Conservation (phyloP, 1,140 invertebrate species). For the Bombus picipes region DNA sequence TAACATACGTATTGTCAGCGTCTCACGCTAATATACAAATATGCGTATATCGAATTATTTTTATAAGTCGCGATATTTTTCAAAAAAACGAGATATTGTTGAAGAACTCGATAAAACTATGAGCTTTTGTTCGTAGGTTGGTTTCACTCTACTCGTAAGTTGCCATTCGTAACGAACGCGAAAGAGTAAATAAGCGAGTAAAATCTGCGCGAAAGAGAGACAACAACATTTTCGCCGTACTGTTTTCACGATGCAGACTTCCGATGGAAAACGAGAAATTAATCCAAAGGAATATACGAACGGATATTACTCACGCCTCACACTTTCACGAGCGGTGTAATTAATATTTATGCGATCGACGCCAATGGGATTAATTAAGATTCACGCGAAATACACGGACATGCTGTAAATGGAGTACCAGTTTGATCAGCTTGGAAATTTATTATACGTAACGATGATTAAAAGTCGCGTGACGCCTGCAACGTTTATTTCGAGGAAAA, state of each 20-base stretch:
- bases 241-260: background rate
- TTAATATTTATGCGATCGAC: slow-evolving; percentile 47
- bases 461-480: slow-evolving; percentile 12
- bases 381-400: slow-evolving; percentile 6
- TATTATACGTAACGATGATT: slow-evolving; percentile 33
- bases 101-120: too few relatives aligned
- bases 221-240: background rate
- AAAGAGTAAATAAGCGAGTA: too few relatives aligned
- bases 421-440: slow-evolving; percentile 31
- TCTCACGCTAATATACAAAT: too few relatives aligned
- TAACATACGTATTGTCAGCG: too few relatives aligned
- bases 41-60: too few relatives aligned
- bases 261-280: slow-evolving; percentile 42
- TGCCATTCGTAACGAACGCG: too few relatives aligned
- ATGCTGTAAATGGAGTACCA: background rate
- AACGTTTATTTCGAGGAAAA: slow-evolving; percentile 1
- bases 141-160: too few relatives aligned
- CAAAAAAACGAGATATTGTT: too few relatives aligned
- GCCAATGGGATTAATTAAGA: slow-evolving; percentile 42
- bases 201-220: background rate
- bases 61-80: too few relatives aligned
- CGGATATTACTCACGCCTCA: slow-evolving; percentile 22
- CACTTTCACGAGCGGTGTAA: slow-evolving; percentile 27
- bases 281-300: background rate
- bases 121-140: too few relatives aligned